Percentiles rank a stretch among this genome's conserved stretches.
Evolutionary conservation across 92 coral and sea anemone species (phyloP).

Genomic region (Bergia sp.): DNA sequence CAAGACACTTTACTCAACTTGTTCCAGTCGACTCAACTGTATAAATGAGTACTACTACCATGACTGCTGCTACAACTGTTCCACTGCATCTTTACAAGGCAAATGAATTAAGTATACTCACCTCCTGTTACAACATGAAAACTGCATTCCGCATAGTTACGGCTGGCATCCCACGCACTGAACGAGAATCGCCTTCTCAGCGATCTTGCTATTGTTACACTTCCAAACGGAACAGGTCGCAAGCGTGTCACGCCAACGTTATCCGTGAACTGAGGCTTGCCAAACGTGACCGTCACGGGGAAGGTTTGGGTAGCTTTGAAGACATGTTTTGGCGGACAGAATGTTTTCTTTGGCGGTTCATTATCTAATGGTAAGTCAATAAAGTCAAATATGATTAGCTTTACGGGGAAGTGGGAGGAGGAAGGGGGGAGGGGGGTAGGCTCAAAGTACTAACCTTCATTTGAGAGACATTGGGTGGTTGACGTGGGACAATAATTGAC

Average conservation of each 20-base stretch:
- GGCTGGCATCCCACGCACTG: constrained; percentile 59
- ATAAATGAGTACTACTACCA: too few relatives aligned
- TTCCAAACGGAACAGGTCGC: constrained; percentile 48
- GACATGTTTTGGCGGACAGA: constrained; percentile 69
- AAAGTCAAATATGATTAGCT: too few relatives aligned
- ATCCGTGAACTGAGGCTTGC: constrained; percentile 73
- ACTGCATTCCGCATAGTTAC: constrained; percentile 51
- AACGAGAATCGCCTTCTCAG: constrained; percentile 28
- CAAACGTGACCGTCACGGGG: constrained; percentile 64
- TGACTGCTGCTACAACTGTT: too few relatives aligned
- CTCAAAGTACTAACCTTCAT: too few relatives aligned
- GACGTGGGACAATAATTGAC: too few relatives aligned
- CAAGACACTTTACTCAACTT: too few relatives aligned
- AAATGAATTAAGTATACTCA: neutral
- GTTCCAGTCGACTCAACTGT: too few relatives aligned
- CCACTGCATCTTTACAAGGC: too few relatives aligned
- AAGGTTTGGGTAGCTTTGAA: constrained; percentile 32
- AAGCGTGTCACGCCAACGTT: constrained; percentile 72
- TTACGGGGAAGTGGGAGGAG: too few relatives aligned
- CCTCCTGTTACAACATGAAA: constrained; percentile 65
- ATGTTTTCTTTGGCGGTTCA: constrained; percentile 66
- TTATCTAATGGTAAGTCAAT: constrained; percentile 53
- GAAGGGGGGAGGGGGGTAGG: too few relatives aligned
- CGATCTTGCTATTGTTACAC: constrained; percentile 31
- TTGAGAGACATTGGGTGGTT: too few relatives aligned